phyloP scores from a whole-genome alignment of 2,113 vertebrate species.

The Excalfactoria chinensis region DNA sequence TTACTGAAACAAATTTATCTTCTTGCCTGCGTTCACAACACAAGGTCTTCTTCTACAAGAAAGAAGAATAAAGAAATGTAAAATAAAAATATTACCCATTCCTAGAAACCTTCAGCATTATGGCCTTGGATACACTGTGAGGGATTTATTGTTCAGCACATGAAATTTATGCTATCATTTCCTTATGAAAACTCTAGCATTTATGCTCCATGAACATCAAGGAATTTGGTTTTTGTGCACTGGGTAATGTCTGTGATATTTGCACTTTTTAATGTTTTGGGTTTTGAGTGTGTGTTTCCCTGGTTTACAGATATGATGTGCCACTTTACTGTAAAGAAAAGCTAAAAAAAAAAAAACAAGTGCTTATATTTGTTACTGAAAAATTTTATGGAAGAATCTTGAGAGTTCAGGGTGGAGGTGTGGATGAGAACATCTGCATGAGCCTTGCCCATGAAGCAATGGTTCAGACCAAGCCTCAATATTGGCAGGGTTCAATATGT shows the following conservation, averaged over 20 bases:
- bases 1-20: neutral
- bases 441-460: neutral
- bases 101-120: neutral
- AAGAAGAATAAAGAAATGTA: slow-evolving; percentile 41
- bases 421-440: slow-evolving; percentile 14
- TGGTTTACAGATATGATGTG: neutral
- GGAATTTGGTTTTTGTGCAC: neutral
- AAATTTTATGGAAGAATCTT: neutral
- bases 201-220: neutral
- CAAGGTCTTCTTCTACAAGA: neutral
- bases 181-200: neutral
- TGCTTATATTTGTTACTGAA: neutral
- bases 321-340: neutral
- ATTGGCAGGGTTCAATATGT: slow-evolving; percentile 14
- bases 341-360: neutral
- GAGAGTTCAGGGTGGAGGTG: neutral
- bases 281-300: neutral
- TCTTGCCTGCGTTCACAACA: neutral
- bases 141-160: neutral
- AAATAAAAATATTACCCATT: slow-evolving; percentile 6
- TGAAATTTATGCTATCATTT: slow-evolving; percentile 12
- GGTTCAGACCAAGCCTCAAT: neutral
- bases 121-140: neutral
- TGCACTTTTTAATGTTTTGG: neutral
- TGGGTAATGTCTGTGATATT: neutral